Evolutionary conservation across 2,113 vertebrate species (phyloP).

Genomic region (Chlorocebus sabaeus): DNA sequence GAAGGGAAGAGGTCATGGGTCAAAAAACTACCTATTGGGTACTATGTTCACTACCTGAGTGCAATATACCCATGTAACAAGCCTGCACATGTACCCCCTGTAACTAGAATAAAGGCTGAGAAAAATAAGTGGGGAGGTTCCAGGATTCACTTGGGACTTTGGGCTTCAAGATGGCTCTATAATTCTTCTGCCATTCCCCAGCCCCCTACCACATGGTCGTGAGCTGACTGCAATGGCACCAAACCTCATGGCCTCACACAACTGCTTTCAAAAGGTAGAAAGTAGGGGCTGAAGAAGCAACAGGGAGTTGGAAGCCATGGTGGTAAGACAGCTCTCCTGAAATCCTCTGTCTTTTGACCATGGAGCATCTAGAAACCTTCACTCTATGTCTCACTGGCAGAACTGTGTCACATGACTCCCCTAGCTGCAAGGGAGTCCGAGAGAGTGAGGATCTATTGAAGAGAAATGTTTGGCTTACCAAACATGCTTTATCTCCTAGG

Average conservation of each 20-base stretch:
- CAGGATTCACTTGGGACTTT: not conserved
- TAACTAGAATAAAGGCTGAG: too few species aligned
- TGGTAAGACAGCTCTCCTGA: not conserved
- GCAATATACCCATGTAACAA: too few species aligned
- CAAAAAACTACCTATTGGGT: too few species aligned
- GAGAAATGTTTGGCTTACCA: not conserved
- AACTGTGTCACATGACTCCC: not conserved
- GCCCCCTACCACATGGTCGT: accelerated
- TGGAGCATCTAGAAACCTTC: not conserved
- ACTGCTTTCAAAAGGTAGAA: not conserved
- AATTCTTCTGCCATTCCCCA: not conserved
- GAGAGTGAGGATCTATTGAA: not conserved
- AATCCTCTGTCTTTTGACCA: not conserved
- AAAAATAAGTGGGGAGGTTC: not conserved
- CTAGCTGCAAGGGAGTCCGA: conserved; percentile 17
- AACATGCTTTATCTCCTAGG: not conserved
- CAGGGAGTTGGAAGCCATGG: not conserved
- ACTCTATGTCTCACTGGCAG: not conserved
- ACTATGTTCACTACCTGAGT: too few species aligned
- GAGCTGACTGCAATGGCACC: not conserved
- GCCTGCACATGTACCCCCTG: too few species aligned
- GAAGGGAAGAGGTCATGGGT: too few species aligned
- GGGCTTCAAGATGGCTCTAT: not conserved
- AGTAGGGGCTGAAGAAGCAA: not conserved
- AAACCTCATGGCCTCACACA: not conserved